phyloP scores from a whole-genome alignment of 2,888 invertebrate genomes.

The Tetropium fuscum region DNA sequence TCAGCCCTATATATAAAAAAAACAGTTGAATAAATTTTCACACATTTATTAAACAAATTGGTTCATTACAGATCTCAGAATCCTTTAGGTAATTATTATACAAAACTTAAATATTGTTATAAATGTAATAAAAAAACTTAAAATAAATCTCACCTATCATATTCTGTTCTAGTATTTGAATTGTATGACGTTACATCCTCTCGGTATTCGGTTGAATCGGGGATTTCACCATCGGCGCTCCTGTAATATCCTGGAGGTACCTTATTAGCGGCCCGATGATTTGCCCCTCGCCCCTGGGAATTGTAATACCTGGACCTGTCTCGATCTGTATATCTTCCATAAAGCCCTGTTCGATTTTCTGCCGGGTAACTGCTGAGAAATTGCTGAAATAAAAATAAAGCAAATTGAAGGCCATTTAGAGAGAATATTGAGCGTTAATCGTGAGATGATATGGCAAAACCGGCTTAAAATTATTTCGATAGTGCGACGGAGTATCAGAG shows the following conservation, averaged over 20 bases:
- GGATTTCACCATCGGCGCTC: background rate
- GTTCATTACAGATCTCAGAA: too few species aligned
- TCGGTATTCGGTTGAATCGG: slow-evolving; percentile 19
- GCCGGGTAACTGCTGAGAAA: slow-evolving; percentile 51
- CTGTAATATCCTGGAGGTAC: slow-evolving; percentile 10
- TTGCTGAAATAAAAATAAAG: slow-evolving; percentile 53
- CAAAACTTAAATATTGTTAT: too few species aligned
- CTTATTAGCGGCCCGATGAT: background rate
- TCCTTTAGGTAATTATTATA: too few species aligned
- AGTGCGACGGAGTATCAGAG: too few species aligned
- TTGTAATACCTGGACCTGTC: slow-evolving; percentile 20
- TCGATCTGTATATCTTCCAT: slow-evolving; percentile 43
- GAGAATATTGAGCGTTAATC: too few species aligned
- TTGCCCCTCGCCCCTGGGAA: slow-evolving; percentile 1
- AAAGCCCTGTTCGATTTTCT: slow-evolving; percentile 53
- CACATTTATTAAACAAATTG: too few species aligned
- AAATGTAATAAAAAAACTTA: too few species aligned
- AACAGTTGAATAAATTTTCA: too few species aligned
- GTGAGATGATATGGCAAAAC: too few species aligned
- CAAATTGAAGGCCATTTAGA: too few species aligned
- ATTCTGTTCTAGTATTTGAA: background rate
- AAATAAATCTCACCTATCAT: slow-evolving; percentile 19
- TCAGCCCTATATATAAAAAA: slow-evolving; percentile 30
- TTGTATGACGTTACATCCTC: slow-evolving; percentile 21
- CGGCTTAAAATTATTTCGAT: too few species aligned